Conservation (phyloP, 2,888 invertebrate species). For the Dolomedes plantarius region DNA sequence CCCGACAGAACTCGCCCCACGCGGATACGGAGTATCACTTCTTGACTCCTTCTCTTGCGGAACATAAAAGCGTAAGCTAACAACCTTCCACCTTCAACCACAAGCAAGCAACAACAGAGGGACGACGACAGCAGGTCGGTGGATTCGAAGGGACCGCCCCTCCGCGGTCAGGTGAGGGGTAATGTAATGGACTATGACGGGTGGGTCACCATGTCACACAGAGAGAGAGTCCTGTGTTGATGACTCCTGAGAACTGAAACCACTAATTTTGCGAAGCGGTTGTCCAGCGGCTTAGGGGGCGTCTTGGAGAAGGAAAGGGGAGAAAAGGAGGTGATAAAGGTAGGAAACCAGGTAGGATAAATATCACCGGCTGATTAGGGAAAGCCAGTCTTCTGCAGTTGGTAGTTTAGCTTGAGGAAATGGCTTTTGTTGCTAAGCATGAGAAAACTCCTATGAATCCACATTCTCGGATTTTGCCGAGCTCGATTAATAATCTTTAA, state of each 20-base stretch:
- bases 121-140: not conserved
- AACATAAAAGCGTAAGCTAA: not conserved
- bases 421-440: too few species aligned
- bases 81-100: not conserved
- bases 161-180: not conserved
- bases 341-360: not conserved
- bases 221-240: not conserved
- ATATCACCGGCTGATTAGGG: too few species aligned
- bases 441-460: too few species aligned
- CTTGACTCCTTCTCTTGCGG: too few species aligned
- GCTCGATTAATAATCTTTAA: too few species aligned
- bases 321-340: not conserved
- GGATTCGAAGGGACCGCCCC: not conserved
- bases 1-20: too few species aligned
- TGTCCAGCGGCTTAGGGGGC: conserved; percentile 1
- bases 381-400: too few species aligned
- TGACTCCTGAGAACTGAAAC: not conserved
- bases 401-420: too few species aligned
- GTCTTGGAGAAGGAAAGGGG: not conserved
- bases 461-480: too few species aligned
- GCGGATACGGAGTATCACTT: too few species aligned
- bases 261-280: not conserved
- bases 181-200: not conserved
- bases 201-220: conserved; percentile 10
- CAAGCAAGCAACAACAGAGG: not conserved